A percentile compares a stretch with the other conserved stretches of the same genome.
Evolutionary conservation across 2,113 vertebrate species (phyloP).

Genomic region (Grammomys dolichurus): DNA sequence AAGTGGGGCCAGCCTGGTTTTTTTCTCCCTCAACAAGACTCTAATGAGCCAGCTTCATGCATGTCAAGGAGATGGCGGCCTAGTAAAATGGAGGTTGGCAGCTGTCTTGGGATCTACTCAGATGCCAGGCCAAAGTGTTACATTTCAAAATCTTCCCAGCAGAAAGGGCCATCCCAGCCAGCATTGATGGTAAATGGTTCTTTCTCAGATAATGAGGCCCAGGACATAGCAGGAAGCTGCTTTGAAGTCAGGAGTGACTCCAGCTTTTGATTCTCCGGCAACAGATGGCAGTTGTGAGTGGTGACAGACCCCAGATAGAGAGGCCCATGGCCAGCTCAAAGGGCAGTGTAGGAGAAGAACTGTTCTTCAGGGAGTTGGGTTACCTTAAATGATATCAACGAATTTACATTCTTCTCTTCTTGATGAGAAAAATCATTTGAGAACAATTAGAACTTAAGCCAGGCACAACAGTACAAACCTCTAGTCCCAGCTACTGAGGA

Average conservation of each 20-base stretch:
- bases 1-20: not conserved
- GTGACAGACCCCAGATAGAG: slow-evolving; percentile 13
- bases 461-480: not conserved
- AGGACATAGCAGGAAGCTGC: slow-evolving; percentile 43
- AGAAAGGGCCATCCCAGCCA: not conserved
- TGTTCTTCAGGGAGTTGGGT: not conserved
- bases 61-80: not conserved
- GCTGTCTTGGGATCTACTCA: slow-evolving; percentile 5
- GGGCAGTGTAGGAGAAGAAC: not conserved
- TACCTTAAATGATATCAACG: not conserved
- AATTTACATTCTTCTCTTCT: not conserved
- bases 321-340: not conserved
- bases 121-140: not conserved
- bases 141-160: not conserved
- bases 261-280: slow-evolving; percentile 33
- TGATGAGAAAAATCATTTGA: not conserved
- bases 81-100: not conserved
- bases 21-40: not conserved
- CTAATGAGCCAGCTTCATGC: not conserved
- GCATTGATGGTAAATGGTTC: not conserved
- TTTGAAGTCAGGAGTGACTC: slow-evolving; percentile 46
- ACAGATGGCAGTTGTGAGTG: slow-evolving; percentile 43
- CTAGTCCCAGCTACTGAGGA: not conserved
- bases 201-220: slow-evolving; percentile 19
- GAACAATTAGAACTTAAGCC: not conserved